Evolutionary conservation across 2,888 invertebrate species (phyloP), one percentile per base, ranked within the genome.

Genomic region (Calephelis perditalis): DNA sequence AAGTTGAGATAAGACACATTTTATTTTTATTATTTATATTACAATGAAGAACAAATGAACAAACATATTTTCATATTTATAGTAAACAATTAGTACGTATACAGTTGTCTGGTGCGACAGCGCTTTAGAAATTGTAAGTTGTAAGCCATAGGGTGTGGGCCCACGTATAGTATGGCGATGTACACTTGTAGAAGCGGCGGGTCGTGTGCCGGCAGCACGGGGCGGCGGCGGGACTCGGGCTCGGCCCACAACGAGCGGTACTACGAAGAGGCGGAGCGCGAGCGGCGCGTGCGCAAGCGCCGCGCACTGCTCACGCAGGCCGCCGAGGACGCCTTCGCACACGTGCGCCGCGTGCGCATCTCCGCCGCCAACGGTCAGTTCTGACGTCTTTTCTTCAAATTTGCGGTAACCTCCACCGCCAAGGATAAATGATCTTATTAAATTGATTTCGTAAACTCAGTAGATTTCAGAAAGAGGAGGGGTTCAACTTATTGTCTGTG

Each of bases 201-300:
- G 0, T 90, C 89, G 0, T 74, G 84, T 40, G 82, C 86, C 64
- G 82, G 85, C 68, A 95, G 96, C 2, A 95, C 95, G 71, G 95
- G 96, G 0, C 92, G 98, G 12, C 92, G 98, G 2, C 92, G 98
- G 40, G 93, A 98, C 70, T 96, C 97, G 70, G 95, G 95, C 64
- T 96, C 98, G 0, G 96, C 97, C 67, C 99, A 99, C 90, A 99
- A 99, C 86, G 99, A 99, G 86, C 92, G 98, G 45, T 98, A 99
- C 86, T 98, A 99, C 84, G 99, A 99, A 82, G 99, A 99, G 84
- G 96, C 98, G 75, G 99, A 99, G 84, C 97, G 98, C 73, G 98
- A 98, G 77, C 91, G 98, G 5, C 92, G 98, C 62, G 98, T 99
- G 62, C 93, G 96, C 74, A 99, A 99, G 82, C 92, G 99, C 0